Conservation (phyloP, 2,797 vertebrate genomes). For the Nyctibius grandis region DNA sequence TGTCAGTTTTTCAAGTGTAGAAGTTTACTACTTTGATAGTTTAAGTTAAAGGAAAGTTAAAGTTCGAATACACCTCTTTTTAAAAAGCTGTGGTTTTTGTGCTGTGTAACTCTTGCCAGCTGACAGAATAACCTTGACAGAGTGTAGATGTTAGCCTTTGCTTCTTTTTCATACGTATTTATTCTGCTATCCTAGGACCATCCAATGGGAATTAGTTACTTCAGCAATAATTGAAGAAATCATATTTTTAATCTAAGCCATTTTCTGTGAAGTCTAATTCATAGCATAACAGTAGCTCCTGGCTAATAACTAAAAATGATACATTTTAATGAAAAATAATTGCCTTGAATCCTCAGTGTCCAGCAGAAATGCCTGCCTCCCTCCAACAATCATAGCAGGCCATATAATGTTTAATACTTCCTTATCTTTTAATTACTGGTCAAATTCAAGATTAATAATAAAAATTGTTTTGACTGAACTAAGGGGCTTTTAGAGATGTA, state of each 20-base stretch:
- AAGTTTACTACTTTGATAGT: not conserved
- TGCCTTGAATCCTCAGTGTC: not conserved
- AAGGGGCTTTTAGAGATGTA: not conserved
- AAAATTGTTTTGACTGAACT: not conserved
- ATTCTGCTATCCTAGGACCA: not conserved
- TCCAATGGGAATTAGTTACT: conserved; percentile 27
- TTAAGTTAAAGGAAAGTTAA: not conserved
- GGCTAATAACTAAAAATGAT: not conserved
- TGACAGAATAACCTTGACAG: not conserved
- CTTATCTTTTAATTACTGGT: not conserved
- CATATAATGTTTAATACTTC: not conserved
- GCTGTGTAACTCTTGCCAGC: not conserved
- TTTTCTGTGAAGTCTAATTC: conserved; percentile 27
- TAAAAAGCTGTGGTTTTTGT: not conserved
- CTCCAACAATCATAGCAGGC: not conserved
- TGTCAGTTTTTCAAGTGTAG: not conserved
- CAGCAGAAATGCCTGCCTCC: not conserved
- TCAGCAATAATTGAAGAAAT: not conserved
- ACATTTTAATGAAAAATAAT: not conserved
- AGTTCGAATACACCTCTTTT: not conserved
- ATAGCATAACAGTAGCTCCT: not conserved
- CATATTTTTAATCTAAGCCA: not conserved
- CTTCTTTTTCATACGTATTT: not conserved
- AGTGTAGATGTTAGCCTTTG: not conserved
- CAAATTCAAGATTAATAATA: not conserved